Evolutionary conservation across 2,797 vertebrate genomes (phyloP), one percentile per base, ranked within the genome.

Genomic region (Clarias pachynema): DNA sequence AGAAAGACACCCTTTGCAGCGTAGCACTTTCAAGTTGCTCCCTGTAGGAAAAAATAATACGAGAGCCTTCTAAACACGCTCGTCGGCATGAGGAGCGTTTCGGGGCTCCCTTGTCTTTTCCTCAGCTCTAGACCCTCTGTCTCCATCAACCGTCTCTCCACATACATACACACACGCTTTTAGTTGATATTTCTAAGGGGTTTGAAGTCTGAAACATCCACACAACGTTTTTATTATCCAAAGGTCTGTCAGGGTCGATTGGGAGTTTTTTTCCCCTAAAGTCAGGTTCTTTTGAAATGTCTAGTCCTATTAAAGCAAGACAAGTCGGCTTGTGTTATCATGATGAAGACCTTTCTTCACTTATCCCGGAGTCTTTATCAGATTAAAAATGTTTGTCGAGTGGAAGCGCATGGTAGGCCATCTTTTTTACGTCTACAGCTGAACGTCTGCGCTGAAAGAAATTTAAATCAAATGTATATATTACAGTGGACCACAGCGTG

Each of bases 1-100:
- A 92, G 89, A 92, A 92, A 89, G 87, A 84, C 68, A 24, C 87
- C 88, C 87, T 89, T 92, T 91, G 79, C 70, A 89, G 85, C 57
- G 40, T 24, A 6, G 34, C 44, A 78, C 89, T 92, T 91, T 91
- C 44, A 91, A 89, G 86, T 87, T 84, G 22, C 44, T 81, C 66
- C 86, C 83, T 70, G 83, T 86, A 88, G 90, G 89, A 89, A 91
- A 92, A 89, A 90, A 90, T 84, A 87, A 91, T 81, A 90, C 63
- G 26, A 60, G 72, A 79, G 62, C 72, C 83, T 86, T 90, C 88
- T 88, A 90, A 89, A 90, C 87, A 80, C 57, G 18, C 66, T 56
- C 80, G 18, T 85, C 86, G 79, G 57, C 69, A 81, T 84, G 78
- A 89, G 89, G 81, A 82, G 79, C 59, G 49, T 89, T 81, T 63